These are phyloP conservation scores for Zaprionus africanus DNA, from an alignment of 1,140 invertebrate species.

Conservation along the genomic window DNA sequence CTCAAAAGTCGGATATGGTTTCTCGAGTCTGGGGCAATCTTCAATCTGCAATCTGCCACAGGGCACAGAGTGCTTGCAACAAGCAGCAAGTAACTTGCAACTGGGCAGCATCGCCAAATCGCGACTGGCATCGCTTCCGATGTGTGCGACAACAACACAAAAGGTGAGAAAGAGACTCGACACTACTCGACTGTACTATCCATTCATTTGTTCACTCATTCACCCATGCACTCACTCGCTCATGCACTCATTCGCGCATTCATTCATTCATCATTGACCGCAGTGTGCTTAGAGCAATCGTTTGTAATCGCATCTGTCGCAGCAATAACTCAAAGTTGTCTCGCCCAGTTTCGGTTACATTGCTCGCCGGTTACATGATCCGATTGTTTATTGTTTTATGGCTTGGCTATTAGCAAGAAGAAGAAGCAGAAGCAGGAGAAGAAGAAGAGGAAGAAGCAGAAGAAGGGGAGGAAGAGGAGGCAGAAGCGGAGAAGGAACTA, in stretches of 20 bases:
- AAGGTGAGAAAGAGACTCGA: constrained; percentile 67
- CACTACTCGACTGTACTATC: constrained; percentile 33
- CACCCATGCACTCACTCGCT: constrained; percentile 45
- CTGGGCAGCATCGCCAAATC: constrained; percentile 52
- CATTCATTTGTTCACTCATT: constrained; percentile 38
- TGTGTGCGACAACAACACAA: constrained; percentile 54
- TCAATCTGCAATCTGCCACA: neutral
- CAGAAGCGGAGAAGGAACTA: constrained; percentile 13
- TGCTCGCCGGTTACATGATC: constrained; percentile 50
- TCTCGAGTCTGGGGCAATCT: constrained; percentile 33
- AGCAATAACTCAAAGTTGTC: constrained; percentile 79
- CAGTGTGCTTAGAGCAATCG: constrained; percentile 59
- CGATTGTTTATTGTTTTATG: constrained; percentile 68
- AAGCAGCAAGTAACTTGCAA: neutral
- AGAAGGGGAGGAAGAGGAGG: neutral
- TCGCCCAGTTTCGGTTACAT: constrained; percentile 49
- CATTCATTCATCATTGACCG: constrained; percentile 71
- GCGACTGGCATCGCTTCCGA: constrained; percentile 78
- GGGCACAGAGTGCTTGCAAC: neutral
- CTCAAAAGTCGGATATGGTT: constrained; percentile 69
- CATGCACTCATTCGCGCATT: constrained; percentile 36
- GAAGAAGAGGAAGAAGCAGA: neutral
- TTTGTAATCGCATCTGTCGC: constrained; percentile 80
- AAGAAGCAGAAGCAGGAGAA: constrained; percentile 9
- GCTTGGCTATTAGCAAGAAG: constrained; percentile 70